Evolutionary conservation across 2,113 vertebrate species (phyloP), one percentile per base, ranked within the genome.

Genomic region (Picathartes gymnocephalus): DNA sequence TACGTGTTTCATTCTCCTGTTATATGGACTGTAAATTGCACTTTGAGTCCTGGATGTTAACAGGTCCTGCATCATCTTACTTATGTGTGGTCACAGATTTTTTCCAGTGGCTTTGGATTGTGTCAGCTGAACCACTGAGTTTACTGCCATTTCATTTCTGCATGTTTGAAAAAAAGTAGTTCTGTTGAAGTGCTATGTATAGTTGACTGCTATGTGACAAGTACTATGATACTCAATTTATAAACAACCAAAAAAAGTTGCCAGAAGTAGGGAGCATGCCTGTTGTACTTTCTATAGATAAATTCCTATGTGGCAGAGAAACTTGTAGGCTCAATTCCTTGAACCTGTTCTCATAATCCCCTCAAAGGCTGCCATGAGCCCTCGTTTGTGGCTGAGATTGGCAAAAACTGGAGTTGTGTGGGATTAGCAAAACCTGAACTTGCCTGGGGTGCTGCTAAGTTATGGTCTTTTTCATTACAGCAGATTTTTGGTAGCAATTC

Each of bases 151-250:
- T 88, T 80, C 21, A 81, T 60, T 47, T 28, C 58, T 84, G 31
- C 9, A 2, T 70, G 40, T 86, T 69, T 40, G 12, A 6, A 37
- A 65, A 73, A 71, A 3, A 80, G 8, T 13, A 54, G 5, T 61
- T 30, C 7, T n/a, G 11, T 30, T 70, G 47, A 78, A 84, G 45
- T 62, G 18, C 42, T 40, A 0, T 0, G 1, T 82, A n/a, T n/a
- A n/a, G n/a, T n/a, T n/a, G n/a, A n/a, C n/a, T 62, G 18, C 42
- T 40, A 0, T 0, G 1, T 82, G 40, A 19, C 19, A 76, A 2
- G 3, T 39, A 15, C 17, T 60, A 5, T 31, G 45, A 11, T 66
- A 60, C 6, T 54, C 39, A 31, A 3, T 68, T 81, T 81, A n/a
- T 60, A 31, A 65, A 27, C 7, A 53, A 42, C 5, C 10, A 15